Conservation (phyloP, 2,113 vertebrate species). For the Rhegmatorhina hoffmannsi region DNA sequence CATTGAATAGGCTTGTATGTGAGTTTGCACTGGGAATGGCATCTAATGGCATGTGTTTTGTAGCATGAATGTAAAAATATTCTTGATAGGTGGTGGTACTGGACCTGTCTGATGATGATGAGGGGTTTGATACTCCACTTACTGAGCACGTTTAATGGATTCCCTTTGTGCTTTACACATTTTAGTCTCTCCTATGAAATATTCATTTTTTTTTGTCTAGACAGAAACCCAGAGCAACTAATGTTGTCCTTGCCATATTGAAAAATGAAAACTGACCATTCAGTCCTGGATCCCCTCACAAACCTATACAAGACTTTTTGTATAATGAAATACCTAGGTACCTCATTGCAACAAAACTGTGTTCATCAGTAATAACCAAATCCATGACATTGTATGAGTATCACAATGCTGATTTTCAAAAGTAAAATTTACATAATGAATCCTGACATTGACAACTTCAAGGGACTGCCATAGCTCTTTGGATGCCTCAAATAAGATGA, state of each 20-base stretch:
- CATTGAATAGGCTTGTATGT: neutral
- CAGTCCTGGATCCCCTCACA: neutral
- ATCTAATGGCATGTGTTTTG: neutral
- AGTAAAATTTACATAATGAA: neutral
- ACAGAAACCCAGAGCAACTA: neutral
- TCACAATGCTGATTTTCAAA: neutral
- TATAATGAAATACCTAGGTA: neutral
- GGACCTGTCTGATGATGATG: too few species aligned
- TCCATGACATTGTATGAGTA: neutral
- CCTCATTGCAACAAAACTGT: neutral
- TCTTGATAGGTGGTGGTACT: neutral
- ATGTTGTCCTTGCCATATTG: neutral
- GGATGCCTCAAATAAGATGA: neutral
- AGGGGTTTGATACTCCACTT: neutral
- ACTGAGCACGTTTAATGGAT: neutral
- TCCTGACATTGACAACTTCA: neutral
- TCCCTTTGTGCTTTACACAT: neutral
- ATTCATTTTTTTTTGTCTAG: neutral
- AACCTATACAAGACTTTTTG: neutral
- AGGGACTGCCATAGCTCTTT: neutral
- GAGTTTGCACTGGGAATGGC: neutral
- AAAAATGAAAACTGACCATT: neutral
- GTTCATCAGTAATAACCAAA: neutral
- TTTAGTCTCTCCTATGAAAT: neutral
- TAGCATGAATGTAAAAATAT: neutral